phyloP scores from a whole-genome alignment of 2,113 vertebrate genomes.

The Hypomesus transpacificus region DNA sequence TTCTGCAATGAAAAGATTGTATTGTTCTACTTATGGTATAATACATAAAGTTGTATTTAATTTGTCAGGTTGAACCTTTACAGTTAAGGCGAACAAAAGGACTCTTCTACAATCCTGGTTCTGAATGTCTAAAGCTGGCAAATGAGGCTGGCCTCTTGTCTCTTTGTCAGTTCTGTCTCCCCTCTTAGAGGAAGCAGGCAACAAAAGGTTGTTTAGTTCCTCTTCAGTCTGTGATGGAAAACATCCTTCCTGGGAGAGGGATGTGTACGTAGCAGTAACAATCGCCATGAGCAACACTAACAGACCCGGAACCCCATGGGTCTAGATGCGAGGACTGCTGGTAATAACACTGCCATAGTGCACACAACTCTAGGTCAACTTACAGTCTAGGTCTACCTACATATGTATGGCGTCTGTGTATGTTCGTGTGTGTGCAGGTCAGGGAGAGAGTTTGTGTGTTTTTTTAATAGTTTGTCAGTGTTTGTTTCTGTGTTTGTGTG shows the following conservation, averaged over 20 bases:
- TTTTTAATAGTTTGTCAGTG: too few relatives aligned
- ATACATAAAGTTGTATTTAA: too few relatives aligned
- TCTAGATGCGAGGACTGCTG: not conserved
- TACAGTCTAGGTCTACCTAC: not conserved
- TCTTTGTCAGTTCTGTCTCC: too few relatives aligned
- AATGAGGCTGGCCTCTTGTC: too few relatives aligned
- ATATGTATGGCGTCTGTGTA: not conserved
- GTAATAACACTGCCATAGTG: not conserved
- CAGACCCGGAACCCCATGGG: slow-evolving; percentile 25
- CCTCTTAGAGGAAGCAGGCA: not conserved
- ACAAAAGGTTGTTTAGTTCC: slow-evolving; percentile 4
- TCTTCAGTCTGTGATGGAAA: slow-evolving; percentile 57
- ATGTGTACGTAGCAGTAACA: slow-evolving; percentile 39
- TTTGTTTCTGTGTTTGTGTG: too few relatives aligned
- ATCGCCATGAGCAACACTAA: slow-evolving; percentile 45
- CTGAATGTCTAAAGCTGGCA: too few relatives aligned
- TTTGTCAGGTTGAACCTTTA: too few relatives aligned
- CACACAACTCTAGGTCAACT: slow-evolving; percentile 13
- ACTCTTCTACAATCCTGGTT: too few relatives aligned
- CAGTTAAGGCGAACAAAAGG: too few relatives aligned
- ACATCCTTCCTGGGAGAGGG: slow-evolving; percentile 49
- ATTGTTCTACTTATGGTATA: too few relatives aligned
- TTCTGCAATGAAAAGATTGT: too few relatives aligned
- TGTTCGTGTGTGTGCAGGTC: not conserved
- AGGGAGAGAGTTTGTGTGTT: too few relatives aligned